Evolutionary conservation across 2,888 invertebrate species (phyloP).

Genomic region (Nowickia ferox): DNA sequence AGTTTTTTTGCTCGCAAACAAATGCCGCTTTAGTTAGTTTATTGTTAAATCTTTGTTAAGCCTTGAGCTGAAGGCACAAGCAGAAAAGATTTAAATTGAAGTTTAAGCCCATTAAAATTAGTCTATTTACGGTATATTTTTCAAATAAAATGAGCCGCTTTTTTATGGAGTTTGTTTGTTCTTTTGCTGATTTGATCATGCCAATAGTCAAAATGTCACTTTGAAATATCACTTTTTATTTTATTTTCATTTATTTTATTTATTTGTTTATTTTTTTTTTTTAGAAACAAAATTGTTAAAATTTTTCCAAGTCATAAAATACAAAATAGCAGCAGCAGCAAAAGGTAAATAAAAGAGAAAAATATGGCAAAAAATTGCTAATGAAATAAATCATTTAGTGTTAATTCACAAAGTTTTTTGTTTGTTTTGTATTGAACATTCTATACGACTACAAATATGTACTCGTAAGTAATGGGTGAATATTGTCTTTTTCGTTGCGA

Average conservation of each 20-base stretch:
- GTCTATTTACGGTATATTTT: slow-evolving; percentile 56
- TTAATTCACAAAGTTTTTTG: slow-evolving; percentile 60
- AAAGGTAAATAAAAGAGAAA: slow-evolving; percentile 24
- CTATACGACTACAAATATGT: background rate
- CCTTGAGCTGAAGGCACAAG: background rate
- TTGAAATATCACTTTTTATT: slow-evolving; percentile 69
- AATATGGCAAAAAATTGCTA: slow-evolving; percentile 56
- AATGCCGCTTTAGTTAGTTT: slow-evolving; percentile 41
- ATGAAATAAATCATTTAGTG: slow-evolving; percentile 68
- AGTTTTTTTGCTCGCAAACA: slow-evolving; percentile 2
- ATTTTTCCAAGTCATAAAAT: slow-evolving; percentile 74
- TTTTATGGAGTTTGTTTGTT: slow-evolving; percentile 50
- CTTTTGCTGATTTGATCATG: slow-evolving; percentile 69
- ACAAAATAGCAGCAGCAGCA: slow-evolving; percentile 9
- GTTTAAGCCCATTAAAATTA: slow-evolving; percentile 65
- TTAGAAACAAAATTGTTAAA: slow-evolving; percentile 75
- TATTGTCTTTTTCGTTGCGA: slow-evolving; percentile 18
- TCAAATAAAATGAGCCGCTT: slow-evolving; percentile 63
- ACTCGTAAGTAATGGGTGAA: background rate
- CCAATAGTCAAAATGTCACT: slow-evolving; percentile 68
- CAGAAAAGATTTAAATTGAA: background rate
- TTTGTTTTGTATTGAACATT: background rate
- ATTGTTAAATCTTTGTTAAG: background rate
- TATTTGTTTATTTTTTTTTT: slow-evolving; percentile 75
- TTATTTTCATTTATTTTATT: slow-evolving; percentile 71